Evolutionary conservation across 2,797 vertebrate species (phyloP).

Genomic region (Hafferia zeledoni): DNA sequence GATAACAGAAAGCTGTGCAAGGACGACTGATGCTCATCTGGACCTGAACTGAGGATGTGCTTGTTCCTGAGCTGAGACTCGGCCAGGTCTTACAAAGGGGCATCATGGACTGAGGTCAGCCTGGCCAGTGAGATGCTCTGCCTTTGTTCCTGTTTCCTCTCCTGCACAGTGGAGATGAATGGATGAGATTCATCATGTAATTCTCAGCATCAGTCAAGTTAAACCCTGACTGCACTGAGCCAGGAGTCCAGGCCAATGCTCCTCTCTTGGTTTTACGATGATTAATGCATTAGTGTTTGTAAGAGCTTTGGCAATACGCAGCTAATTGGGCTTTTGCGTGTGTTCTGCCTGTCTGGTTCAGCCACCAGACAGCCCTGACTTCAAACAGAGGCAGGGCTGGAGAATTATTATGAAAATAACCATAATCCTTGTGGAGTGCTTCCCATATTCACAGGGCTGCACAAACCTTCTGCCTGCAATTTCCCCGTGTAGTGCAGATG

Average conservation of each 20-base stretch:
- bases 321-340: conserved; percentile 55
- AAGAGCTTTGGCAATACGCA: conserved; percentile 42
- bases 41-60: background rate
- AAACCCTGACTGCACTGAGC: background rate
- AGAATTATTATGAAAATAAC: conserved; percentile 46
- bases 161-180: background rate
- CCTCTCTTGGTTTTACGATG: conserved; percentile 8
- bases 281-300: conserved; percentile 53
- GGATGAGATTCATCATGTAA: background rate
- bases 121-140: background rate
- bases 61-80: background rate
- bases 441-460: background rate
- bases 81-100: background rate
- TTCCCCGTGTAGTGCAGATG: background rate
- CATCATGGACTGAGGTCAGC: background rate
- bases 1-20: background rate
- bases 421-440: conserved; percentile 5
- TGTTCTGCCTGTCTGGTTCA: conserved; percentile 53
- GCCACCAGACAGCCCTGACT: conserved; percentile 39
- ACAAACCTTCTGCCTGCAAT: background rate
- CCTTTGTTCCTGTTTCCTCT: background rate
- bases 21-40: background rate
- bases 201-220: background rate
- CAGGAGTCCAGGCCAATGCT: background rate
- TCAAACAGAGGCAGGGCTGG: background rate